A percentile compares a stretch with the other conserved stretches of the same genome.
Conservation (phyloP, 2,888 invertebrate species). For the Notocelia uddmanniana region DNA sequence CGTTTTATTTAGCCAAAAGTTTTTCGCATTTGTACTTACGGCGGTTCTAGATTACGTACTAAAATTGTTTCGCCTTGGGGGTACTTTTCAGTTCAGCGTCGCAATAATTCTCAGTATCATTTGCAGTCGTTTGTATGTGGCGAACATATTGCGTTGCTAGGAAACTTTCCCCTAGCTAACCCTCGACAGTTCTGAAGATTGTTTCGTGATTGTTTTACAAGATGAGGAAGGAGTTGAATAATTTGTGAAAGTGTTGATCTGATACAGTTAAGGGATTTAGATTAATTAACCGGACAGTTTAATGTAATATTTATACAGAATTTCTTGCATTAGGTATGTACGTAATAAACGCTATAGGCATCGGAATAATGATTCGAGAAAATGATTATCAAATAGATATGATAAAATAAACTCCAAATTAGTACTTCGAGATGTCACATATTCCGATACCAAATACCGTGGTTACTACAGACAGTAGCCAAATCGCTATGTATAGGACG, state of each 20-base stretch:
- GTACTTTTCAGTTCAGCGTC: slow-evolving; percentile 53
- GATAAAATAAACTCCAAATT: too few relatives aligned
- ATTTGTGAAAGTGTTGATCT: slow-evolving; percentile 45
- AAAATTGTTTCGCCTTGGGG: slow-evolving; percentile 47
- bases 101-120: slow-evolving; percentile 61
- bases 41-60: slow-evolving; percentile 11
- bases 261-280: slow-evolving; percentile 22
- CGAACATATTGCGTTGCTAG: slow-evolving; percentile 62
- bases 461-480: too few relatives aligned
- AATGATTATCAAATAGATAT: too few relatives aligned
- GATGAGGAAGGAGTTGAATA: slow-evolving; percentile 61
- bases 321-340: too few relatives aligned
- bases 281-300: background rate
- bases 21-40: slow-evolving; percentile 18
- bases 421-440: too few relatives aligned
- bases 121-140: slow-evolving; percentile 76
- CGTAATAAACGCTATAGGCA: too few relatives aligned
- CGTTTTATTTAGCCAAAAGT: background rate
- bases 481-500: too few relatives aligned
- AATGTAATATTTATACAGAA: too few relatives aligned
- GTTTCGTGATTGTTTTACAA: slow-evolving; percentile 77
- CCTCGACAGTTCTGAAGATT: slow-evolving; percentile 81
- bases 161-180: slow-evolving; percentile 76
- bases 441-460: too few relatives aligned
- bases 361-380: too few relatives aligned